Base-by-base conservation (phyloP, 2,888 invertebrate species). In the Ctena decussata region DNA sequence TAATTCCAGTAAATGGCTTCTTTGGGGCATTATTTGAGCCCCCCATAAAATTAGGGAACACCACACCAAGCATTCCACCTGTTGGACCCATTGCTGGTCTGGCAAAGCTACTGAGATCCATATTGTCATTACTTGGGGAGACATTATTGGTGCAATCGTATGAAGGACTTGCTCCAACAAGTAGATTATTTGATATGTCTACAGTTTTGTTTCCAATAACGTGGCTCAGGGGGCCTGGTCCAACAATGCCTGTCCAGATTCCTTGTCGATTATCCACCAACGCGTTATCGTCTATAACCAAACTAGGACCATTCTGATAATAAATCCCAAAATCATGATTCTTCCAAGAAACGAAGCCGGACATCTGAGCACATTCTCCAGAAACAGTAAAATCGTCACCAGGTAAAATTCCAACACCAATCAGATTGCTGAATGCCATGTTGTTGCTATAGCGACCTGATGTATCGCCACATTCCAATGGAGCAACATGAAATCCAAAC, bases 241-340 rank as follows among this genome's bases (percentile, higher is more conserved):
- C 91, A 11, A 90, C 70, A 0, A 95, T 91, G 57, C 93, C 86
- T 0, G 93, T 84, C 69, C 91, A 91, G 12, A 94, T 53, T 12
- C 93, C 93, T 6, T 95, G 87, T 1, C 75, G 77, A 80, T 94
- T 94, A 70, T 95, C 95, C 6, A 93, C 91, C 0, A 93, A 72
- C 11, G 90, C 76, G 44, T 91, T 81, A 24, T 91, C 77, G 0
- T 84, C 84, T 2, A 94, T 27, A 11, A 89, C 60, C 12, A 91
- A 78, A 32, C 71, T 75, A 2, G 32, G 27, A 0, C 11, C 2
- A 37, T 83, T 82, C 27, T 91, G 82, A 65, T 90, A 87, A 76
- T 94, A 95, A 6, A 95, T 60, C 0, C 95, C 95, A 82, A 82
- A 93, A 72, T 95, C 93, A 39, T 80, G 86, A 75, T 84, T 90